Evolutionary conservation across 2,113 vertebrate genomes (phyloP).

Genomic region (Ploceus nigricollis): DNA sequence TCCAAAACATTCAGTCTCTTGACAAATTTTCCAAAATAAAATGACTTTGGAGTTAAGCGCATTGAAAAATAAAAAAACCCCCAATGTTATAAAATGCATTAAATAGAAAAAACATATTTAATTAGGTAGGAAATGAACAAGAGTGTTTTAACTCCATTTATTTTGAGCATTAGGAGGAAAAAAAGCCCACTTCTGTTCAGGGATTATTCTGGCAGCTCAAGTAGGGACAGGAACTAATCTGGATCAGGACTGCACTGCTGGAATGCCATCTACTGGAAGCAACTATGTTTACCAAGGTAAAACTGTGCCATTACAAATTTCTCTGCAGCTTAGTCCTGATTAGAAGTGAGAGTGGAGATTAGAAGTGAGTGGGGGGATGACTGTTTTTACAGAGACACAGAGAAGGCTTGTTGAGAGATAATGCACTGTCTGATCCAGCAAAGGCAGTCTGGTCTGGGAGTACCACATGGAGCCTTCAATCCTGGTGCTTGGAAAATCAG

Average conservation of each 20-base stretch:
- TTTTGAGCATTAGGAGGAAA: not conserved
- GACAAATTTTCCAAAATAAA: not conserved
- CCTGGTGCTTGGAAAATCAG: not conserved
- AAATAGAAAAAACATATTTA: not conserved
- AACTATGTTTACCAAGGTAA: not conserved
- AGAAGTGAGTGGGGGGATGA: not conserved
- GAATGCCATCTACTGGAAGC: constrained; percentile 44
- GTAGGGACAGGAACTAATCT: not conserved
- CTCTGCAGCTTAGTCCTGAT: not conserved
- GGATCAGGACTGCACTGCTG: not conserved
- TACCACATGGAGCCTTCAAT: not conserved
- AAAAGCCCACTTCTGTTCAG: not conserved
- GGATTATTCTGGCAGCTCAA: not conserved
- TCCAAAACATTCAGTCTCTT: not conserved
- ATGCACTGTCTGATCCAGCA: not conserved
- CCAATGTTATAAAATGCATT: not conserved
- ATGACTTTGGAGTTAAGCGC: not conserved
- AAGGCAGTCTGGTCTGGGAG: not conserved
- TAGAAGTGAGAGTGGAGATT: not conserved
- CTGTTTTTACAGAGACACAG: not conserved
- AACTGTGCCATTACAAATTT: not conserved
- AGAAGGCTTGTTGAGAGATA: not conserved
- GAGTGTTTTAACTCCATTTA: not conserved
- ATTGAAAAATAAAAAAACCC: not conserved
- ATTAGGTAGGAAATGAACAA: not conserved